A percentile compares a stretch with the other conserved stretches of the same genome.
These are phyloP conservation scores for Bolborhynchus lineola DNA, from an alignment of 2,113 vertebrate species.

Conservation along the genomic window DNA sequence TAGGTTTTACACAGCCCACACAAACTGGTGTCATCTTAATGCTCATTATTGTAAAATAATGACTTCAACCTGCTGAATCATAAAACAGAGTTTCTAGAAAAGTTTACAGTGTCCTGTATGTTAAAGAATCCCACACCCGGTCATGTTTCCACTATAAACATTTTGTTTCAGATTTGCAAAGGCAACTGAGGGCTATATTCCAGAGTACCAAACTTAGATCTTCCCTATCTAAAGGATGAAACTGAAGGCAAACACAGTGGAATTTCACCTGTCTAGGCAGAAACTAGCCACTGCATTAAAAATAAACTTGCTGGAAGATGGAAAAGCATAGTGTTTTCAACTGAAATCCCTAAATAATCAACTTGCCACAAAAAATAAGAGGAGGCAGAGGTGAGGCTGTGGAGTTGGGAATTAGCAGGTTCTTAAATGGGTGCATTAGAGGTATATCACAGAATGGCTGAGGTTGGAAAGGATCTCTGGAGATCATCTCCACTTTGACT, in stretches of 20 bases:
- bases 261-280: background rate
- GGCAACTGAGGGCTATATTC: background rate
- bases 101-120: background rate
- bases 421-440: background rate
- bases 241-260: background rate
- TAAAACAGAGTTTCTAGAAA: slow-evolving; percentile 2
- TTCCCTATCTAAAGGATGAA: background rate
- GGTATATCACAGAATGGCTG: background rate
- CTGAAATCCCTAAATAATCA: background rate
- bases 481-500: slow-evolving; percentile 19
- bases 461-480: background rate
- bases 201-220: background rate
- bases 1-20: background rate
- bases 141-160: background rate
- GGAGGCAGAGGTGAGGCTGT: background rate
- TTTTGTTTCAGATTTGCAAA: background rate
- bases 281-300: background rate
- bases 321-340: background rate
- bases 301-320: background rate
- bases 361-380: background rate
- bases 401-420: background rate
- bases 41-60: slow-evolving; percentile 23
- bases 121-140: background rate
- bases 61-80: slow-evolving; percentile 35
- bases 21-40: background rate